phyloP scores from a whole-genome alignment of 2,797 vertebrate genomes.

The Benthosema pterotum region DNA sequence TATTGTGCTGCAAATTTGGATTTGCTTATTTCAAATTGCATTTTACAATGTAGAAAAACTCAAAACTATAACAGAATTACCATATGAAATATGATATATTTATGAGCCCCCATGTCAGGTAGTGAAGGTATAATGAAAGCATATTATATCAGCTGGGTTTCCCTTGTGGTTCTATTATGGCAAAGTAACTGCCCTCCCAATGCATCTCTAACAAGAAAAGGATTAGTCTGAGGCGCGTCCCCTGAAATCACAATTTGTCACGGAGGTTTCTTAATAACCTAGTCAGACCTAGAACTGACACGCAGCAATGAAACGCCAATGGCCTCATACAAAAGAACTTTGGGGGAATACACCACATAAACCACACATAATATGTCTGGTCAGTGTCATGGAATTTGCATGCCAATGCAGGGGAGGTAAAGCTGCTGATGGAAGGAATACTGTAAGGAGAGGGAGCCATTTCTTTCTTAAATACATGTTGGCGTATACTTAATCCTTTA shows the following conservation, averaged over 20 bases:
- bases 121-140: conserved; percentile 13
- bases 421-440: conserved; percentile 20
- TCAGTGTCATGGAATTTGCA: conserved; percentile 62
- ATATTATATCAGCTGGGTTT: conserved; percentile 39
- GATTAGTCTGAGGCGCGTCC: conserved; percentile 68
- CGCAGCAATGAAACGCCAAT: conserved; percentile 58
- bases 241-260: conserved; percentile 73
- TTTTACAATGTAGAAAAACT: neutral
- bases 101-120: too few relatives aligned
- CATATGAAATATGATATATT: too few relatives aligned
- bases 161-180: conserved; percentile 34
- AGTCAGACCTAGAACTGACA: conserved; percentile 64
- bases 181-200: conserved; percentile 48
- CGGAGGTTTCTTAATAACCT: conserved; percentile 59
- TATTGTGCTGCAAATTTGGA: too few relatives aligned
- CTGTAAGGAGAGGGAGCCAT: too few relatives aligned
- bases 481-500: too few relatives aligned
- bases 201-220: conserved; percentile 57
- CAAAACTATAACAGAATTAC: neutral
- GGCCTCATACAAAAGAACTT: conserved; percentile 38
- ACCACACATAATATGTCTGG: conserved; percentile 65
- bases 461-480: too few relatives aligned
- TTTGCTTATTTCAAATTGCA: too few relatives aligned
- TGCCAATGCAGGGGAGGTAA: conserved; percentile 43
- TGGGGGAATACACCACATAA: conserved; percentile 47